Percentiles rank a stretch among this genome's conserved stretches.
These are phyloP conservation scores for Menura novaehollandiae DNA, from an alignment of 2,113 vertebrate genomes.

Conservation along the genomic window DNA sequence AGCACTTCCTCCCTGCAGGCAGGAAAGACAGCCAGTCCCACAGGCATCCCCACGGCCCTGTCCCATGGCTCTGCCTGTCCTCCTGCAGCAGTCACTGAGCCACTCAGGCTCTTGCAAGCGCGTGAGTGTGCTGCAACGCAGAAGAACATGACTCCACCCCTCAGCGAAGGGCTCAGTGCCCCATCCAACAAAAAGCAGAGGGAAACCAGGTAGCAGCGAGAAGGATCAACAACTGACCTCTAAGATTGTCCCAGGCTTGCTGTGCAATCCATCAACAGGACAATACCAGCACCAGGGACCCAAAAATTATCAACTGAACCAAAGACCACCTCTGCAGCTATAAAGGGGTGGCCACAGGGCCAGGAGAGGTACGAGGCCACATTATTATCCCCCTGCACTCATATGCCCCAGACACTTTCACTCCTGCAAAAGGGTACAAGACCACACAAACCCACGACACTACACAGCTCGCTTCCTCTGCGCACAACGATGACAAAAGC, in stretches of 20 bases:
- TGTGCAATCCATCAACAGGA: neutral
- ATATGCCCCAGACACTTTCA: neutral
- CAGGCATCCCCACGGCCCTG: neutral
- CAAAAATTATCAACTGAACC: neutral
- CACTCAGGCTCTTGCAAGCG: fast-evolving
- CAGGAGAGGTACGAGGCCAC: neutral
- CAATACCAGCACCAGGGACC: neutral
- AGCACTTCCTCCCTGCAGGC: neutral
- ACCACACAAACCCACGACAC: neutral
- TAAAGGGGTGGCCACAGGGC: too few relatives aligned
- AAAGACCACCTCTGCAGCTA: neutral
- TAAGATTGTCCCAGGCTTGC: neutral
- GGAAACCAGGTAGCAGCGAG: neutral
- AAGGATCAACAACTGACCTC: neutral
- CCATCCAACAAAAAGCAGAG: neutral
- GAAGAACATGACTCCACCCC: fast-evolving
- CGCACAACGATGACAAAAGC: neutral
- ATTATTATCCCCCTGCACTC: neutral
- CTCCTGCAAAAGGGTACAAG: neutral
- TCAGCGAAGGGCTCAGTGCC: neutral
- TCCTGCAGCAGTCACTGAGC: neutral
- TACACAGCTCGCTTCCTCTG: neutral
- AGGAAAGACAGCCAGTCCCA: neutral
- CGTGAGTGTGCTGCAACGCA: neutral
- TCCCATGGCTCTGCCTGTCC: neutral